A percentile compares a stretch with the other conserved stretches of the same genome.
Evolutionary conservation across 1,140 invertebrate species (phyloP).

Genomic region (Drosophila nebulosa): DNA sequence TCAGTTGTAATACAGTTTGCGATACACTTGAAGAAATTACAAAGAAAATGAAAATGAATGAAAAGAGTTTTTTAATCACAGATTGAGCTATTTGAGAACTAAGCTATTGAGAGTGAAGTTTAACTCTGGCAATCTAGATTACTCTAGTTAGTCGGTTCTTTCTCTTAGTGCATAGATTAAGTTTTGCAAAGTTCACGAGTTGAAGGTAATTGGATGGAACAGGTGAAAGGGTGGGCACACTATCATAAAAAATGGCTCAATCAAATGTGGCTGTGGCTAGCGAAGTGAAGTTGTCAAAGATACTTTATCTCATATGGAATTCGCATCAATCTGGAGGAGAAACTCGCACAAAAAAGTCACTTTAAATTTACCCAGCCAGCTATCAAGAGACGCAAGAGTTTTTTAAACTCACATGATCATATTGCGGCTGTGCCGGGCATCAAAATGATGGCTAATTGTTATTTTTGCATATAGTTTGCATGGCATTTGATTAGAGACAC

Average conservation of each 20-base stretch:
- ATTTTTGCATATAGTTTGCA: slow-evolving; percentile 67
- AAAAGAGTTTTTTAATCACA: too few species aligned
- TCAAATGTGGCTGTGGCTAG: neutral
- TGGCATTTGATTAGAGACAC: slow-evolving; percentile 61
- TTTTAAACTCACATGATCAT: slow-evolving; percentile 44
- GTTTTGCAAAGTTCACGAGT: neutral
- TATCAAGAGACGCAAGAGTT: slow-evolving; percentile 53
- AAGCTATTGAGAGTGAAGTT: too few species aligned
- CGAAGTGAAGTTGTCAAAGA: neutral
- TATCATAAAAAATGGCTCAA: neutral
- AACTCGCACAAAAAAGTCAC: slow-evolving; percentile 51
- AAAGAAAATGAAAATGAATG: neutral
- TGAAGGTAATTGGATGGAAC: neutral
- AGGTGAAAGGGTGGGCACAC: neutral
- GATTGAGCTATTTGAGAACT: too few species aligned
- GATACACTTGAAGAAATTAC: neutral
- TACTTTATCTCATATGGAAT: slow-evolving; percentile 14
- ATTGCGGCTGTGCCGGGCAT: slow-evolving; percentile 37
- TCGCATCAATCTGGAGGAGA: slow-evolving; percentile 31
- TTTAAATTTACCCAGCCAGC: slow-evolving; percentile 44
- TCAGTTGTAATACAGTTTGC: neutral
- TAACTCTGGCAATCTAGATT: too few species aligned
- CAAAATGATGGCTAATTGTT: slow-evolving; percentile 75
- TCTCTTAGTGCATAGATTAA: neutral
- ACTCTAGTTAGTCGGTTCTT: neutral